Evolutionary conservation across 37 sponge, comb jelly and placozoan species (phyloP), one percentile per base, ranked within the genome.

Genomic region (Tethya wilhelma): DNA sequence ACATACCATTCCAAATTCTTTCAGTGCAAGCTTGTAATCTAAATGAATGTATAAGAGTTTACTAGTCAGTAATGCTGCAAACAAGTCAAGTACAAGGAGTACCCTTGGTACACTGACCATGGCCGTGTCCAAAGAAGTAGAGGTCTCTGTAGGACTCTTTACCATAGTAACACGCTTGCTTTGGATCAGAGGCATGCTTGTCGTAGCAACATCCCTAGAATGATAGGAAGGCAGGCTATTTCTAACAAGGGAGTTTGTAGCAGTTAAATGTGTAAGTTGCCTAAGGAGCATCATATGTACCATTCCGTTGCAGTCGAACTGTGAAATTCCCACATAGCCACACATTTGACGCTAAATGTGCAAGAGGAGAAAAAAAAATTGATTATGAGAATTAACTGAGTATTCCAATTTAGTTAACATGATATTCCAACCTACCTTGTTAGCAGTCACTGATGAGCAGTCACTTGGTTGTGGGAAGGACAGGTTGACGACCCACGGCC

Each of bases 91-190:
- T 42, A 6, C 29, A 40, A 23, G 4, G 42, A 19, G 22, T 7
- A 1, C 11, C 2, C 3, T 20, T 6, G 2, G 26, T 79, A 46
- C 2, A 44, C 59, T 67, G 38, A 87, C 87, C 68, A 60, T 85
- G 91, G 25, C 91, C 91, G 56, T 90, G 86, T 56, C 86, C 91
- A 86, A 90, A 90, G 78, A 90, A 90, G 67, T 90, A 90, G 40
- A 85, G 77, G 62, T 90, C 91, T 31, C 59, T 71, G 41, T 78
- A 66, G 25, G 82, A 74, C 0, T 57, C 12, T 4, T 32, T 34
- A 40, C 77, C 53, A 65, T 86, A 90, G 71, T 70, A 90, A 36
- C 91, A 90, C 38, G 45, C 19, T 23, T 83, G 78, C 30, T 40
- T 40, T 2, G 68, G 83, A 33, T 46, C 69, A 20, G 30, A 0